phyloP scores from a whole-genome alignment of 2,888 invertebrate genomes.

The Apomyelois bistriatella region DNA sequence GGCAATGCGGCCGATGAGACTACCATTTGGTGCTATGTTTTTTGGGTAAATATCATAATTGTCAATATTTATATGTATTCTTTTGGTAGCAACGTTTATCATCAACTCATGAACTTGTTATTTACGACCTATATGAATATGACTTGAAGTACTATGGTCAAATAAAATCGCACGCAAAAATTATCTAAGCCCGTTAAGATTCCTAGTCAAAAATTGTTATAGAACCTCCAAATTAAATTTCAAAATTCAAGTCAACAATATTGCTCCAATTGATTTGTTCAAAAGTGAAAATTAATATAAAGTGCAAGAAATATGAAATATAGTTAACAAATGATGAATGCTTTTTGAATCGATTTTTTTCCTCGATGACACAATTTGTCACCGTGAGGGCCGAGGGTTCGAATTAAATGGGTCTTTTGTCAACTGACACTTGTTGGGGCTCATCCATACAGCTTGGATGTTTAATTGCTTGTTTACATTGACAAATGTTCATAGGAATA shows the following conservation, averaged over 20 bases:
- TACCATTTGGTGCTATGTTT: not conserved
- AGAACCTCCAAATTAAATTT: too few relatives aligned
- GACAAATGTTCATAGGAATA: constrained; percentile 37
- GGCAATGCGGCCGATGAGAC: not conserved
- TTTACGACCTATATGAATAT: too few relatives aligned
- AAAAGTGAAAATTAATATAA: not conserved
- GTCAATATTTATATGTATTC: too few relatives aligned
- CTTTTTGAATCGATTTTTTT: constrained; percentile 30
- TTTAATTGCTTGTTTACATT: constrained; percentile 51
- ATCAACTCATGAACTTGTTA: too few relatives aligned
- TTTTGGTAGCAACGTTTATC: too few relatives aligned
- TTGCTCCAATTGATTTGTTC: not conserved
- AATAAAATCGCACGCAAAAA: too few relatives aligned
- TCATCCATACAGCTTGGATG: constrained; percentile 30
- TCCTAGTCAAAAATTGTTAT: too few relatives aligned
- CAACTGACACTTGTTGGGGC: constrained; percentile 47
- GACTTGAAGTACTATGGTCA: too few relatives aligned
- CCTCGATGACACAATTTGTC: constrained; percentile 41
- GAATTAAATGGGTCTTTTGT: constrained; percentile 43
- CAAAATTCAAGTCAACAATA: too few relatives aligned
- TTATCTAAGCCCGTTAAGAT: too few relatives aligned
- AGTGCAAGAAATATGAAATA: constrained; percentile 1
- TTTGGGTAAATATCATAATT: not conserved
- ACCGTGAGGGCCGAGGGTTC: constrained; percentile 28
- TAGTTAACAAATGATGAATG: constrained; percentile 15